These are phyloP conservation scores for Phrynosoma blainvillii DNA, from an alignment of 2,113 vertebrate species.

Conservation along the genomic window DNA sequence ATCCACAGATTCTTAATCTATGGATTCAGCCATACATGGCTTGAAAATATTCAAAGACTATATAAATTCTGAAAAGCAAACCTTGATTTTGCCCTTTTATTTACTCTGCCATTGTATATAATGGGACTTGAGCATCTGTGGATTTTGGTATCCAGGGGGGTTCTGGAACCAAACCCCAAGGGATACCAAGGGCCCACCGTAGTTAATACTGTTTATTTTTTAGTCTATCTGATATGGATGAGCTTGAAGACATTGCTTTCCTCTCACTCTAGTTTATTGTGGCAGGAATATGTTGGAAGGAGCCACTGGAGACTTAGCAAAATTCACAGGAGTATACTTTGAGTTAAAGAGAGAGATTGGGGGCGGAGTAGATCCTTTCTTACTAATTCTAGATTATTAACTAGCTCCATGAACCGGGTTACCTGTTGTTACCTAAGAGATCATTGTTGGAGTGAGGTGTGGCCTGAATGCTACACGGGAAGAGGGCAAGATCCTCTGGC, in stretches of 20 bases:
- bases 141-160: too few relatives aligned
- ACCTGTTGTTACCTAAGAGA: constrained; percentile 41
- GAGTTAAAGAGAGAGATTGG: not conserved
- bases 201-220: not conserved
- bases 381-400: not conserved
- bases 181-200: not conserved
- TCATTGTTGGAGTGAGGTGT: constrained; percentile 28
- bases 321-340: not conserved
- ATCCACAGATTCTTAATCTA: too few relatives aligned
- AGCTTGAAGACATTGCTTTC: not conserved
- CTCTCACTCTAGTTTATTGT: not conserved
- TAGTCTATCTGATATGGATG: rapidly evolving
- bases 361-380: not conserved
- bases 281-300: too few relatives aligned
- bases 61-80: too few relatives aligned
- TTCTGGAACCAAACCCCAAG: too few relatives aligned
- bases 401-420: constrained; percentile 47
- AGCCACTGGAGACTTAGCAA: not conserved
- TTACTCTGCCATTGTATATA: too few relatives aligned
- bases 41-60: too few relatives aligned
- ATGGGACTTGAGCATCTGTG: too few relatives aligned
- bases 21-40: too few relatives aligned
- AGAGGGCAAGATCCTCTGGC: constrained; percentile 43
- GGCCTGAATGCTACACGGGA: constrained; percentile 42
- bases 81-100: too few relatives aligned